These are phyloP conservation scores for Tenualosa thibaudeaui DNA, from an alignment of 2,797 vertebrate genomes.

Conservation along the genomic window DNA sequence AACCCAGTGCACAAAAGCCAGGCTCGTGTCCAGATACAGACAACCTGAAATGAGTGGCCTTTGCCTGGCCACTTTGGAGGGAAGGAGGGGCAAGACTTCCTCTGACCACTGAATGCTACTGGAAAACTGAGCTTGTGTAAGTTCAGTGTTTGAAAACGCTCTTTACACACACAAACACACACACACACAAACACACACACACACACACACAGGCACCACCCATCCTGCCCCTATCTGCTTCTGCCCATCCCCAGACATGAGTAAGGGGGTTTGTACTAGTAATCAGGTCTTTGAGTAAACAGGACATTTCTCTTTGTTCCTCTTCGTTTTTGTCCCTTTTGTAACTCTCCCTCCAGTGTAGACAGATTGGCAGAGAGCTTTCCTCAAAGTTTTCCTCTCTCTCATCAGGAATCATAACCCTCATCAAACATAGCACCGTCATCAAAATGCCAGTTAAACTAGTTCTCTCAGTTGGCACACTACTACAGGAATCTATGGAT, in stretches of 20 bases:
- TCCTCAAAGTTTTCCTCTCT: background rate
- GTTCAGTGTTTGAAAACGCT: background rate
- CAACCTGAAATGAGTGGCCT: background rate
- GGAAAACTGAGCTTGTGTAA: background rate
- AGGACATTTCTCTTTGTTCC: background rate
- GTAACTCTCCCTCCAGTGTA: too few relatives aligned
- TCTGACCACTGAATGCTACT: background rate
- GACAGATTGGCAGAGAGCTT: too few relatives aligned
- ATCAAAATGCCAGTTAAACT: background rate
- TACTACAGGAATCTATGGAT: too few relatives aligned
- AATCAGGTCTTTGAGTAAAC: background rate
- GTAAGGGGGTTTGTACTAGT: background rate
- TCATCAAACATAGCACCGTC: background rate
- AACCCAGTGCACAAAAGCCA: background rate
- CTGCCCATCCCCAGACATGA: background rate
- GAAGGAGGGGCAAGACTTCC: background rate
- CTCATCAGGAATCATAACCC: background rate
- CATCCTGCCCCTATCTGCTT: background rate
- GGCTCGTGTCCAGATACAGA: background rate
- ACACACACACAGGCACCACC: constrained; percentile 8
- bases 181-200: constrained; percentile 10
- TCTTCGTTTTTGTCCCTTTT: too few relatives aligned
- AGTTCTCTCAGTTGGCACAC: too few relatives aligned
- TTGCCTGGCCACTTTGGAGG: background rate
- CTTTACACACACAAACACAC: background rate